These are phyloP conservation scores for Lepus europaeus DNA, from an alignment of 2,113 vertebrate genomes.

Conservation along the genomic window DNA sequence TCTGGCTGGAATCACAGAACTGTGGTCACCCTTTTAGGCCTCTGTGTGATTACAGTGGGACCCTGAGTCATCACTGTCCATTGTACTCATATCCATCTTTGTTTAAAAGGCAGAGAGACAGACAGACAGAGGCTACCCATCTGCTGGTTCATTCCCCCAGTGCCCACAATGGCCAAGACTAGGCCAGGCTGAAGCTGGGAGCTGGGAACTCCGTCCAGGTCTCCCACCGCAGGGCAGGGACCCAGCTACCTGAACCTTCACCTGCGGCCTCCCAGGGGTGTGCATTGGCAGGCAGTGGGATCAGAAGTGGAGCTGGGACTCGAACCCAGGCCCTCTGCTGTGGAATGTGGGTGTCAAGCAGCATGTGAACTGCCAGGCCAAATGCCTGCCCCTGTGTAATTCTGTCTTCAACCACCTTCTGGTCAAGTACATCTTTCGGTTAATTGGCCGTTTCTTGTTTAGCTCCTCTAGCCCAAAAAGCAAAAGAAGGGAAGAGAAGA, in stretches of 20 bases:
- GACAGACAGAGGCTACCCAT: no score
- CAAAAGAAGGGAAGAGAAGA: conserved; percentile 95
- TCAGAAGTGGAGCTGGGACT: no score
- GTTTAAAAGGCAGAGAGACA: not conserved
- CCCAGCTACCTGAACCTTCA: no score
- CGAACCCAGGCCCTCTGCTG: no score
- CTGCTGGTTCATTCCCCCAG: no score
- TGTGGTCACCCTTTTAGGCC: not conserved
- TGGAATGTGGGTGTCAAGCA: not conserved
- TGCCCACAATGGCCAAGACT: no score
- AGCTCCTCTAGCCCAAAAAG: conserved; percentile 95
- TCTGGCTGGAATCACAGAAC: not conserved
- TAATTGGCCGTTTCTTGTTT: conserved; percentile 87
- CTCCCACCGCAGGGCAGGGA: no score
- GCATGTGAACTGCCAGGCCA: conserved; percentile 6
- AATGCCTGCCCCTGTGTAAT: conserved; percentile 19
- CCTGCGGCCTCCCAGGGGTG: no score
- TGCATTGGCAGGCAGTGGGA: no score
- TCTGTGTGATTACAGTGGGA: not conserved
- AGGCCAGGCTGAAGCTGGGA: no score
- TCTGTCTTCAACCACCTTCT: conserved; percentile 25
- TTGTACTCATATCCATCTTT: not conserved
- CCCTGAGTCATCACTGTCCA: not conserved
- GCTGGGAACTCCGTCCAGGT: no score
- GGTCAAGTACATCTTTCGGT: conserved; percentile 27